Evolutionary conservation across 2,888 invertebrate species (phyloP).

Genomic region (Macroteleia sp.): DNA sequence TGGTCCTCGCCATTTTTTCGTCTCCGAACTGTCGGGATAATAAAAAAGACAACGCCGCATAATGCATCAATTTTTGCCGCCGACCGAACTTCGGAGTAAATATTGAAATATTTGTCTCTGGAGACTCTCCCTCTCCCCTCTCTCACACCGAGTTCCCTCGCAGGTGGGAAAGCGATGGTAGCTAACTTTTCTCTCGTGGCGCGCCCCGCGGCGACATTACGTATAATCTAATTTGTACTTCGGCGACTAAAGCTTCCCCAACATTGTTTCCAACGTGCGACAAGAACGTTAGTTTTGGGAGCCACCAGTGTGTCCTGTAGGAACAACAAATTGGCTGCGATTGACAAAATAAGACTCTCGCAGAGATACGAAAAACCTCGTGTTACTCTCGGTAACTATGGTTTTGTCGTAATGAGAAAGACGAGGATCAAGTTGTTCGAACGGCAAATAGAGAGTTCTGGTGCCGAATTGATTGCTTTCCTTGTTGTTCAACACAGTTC

Average conservation of each 20-base stretch:
- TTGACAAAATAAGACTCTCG: constrained; percentile 73
- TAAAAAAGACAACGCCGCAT: constrained; percentile 49
- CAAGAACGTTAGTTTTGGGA: constrained; percentile 54
- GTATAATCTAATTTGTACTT: constrained; percentile 82
- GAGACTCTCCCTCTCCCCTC: constrained; percentile 50
- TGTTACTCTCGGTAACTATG: constrained; percentile 31
- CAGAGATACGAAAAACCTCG: constrained; percentile 19
- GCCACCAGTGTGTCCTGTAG: constrained; percentile 61
- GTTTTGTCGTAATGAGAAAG: constrained; percentile 35
- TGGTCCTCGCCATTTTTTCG: constrained; percentile 59
- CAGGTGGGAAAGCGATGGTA: constrained; percentile 58
- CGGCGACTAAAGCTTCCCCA: constrained; percentile 70
- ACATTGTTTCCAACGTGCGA: constrained; percentile 37
- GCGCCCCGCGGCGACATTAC: constrained; percentile 77
- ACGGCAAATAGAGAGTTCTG: constrained; percentile 50
- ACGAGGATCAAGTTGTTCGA: constrained; percentile 57
- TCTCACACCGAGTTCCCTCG: too few species aligned
- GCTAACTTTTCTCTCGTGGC: constrained; percentile 78
- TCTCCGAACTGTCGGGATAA: constrained; percentile 15
- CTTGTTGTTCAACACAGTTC: constrained; percentile 52
- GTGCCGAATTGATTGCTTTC: constrained; percentile 61
- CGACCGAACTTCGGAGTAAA: constrained; percentile 74
- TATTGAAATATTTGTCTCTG: constrained; percentile 77
- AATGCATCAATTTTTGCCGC: constrained; percentile 72
- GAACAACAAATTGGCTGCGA: constrained; percentile 76